Percentiles rank a stretch among this genome's conserved stretches.
These are phyloP conservation scores for Mormoops blainvillei DNA, from an alignment of 2,113 vertebrate species.

Conservation along the genomic window DNA sequence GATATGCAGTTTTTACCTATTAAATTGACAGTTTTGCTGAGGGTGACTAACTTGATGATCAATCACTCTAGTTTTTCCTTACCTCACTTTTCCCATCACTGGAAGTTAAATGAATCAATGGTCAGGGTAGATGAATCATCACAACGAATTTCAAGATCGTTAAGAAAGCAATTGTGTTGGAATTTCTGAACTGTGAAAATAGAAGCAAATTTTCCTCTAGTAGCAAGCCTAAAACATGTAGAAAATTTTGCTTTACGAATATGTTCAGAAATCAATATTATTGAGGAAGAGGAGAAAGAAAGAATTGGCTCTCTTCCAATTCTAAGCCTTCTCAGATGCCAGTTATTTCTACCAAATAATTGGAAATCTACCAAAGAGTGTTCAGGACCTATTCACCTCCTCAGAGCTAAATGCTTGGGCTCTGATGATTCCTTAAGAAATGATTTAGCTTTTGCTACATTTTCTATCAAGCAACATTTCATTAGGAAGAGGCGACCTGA, in stretches of 20 bases:
- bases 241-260: not conserved
- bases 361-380: not conserved
- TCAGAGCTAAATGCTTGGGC: constrained; percentile 6
- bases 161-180: constrained; percentile 29
- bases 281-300: not conserved
- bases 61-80: constrained; percentile 15
- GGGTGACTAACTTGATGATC: constrained; percentile 12
- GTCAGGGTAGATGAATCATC: constrained; percentile 43
- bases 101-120: constrained; percentile 47
- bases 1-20: not conserved
- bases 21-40: constrained; percentile 38
- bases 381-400: not conserved
- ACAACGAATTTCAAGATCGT: constrained; percentile 21
- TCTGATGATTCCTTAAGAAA: constrained; percentile 5
- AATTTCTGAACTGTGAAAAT: constrained; percentile 15
- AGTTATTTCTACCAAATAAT: constrained; percentile 20
- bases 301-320: not conserved
- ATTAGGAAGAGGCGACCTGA: not conserved
- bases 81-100: constrained; percentile 20
- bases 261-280: not conserved
- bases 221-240: not conserved
- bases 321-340: not conserved
- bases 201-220: not conserved
- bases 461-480: constrained; percentile 27
- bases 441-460: not conserved